Evolutionary conservation across 2,113 vertebrate species (phyloP).

Genomic region (Dryoscopus gambensis): DNA sequence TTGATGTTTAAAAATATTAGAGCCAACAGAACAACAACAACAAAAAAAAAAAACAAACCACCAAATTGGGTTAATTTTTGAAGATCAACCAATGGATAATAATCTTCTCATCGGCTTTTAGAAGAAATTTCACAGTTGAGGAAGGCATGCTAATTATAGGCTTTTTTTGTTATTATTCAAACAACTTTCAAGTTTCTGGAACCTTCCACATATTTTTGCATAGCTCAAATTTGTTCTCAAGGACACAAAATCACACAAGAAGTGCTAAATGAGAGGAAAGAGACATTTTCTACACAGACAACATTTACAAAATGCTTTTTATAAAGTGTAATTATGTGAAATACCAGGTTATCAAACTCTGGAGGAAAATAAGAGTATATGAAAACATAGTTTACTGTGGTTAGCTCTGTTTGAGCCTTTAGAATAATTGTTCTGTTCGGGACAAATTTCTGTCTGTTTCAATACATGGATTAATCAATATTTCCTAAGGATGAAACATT

Average conservation of each 20-base stretch:
- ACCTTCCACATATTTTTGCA: background rate
- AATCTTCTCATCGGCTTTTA: slow-evolving; percentile 46
- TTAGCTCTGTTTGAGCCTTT: background rate
- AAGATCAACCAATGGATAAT: slow-evolving; percentile 27
- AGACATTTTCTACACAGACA: background rate
- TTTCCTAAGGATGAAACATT: background rate
- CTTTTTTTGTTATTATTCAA: background rate
- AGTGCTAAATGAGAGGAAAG: background rate
- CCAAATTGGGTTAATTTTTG: slow-evolving; percentile 61
- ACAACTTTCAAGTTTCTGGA: background rate
- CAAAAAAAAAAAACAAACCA: background rate
- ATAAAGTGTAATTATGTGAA: background rate
- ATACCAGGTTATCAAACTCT: background rate
- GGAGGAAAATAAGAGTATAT: background rate
- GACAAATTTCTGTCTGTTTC: background rate
- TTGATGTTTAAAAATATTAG: slow-evolving; percentile 44
- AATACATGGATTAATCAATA: background rate
- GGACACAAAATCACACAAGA: background rate
- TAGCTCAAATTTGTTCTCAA: background rate
- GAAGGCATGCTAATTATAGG: background rate
- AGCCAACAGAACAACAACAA: background rate
- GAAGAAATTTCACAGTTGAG: slow-evolving; percentile 23
- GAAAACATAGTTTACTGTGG: background rate
- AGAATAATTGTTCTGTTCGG: background rate
- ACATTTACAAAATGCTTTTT: background rate